Evolutionary conservation across 2,113 vertebrate species (phyloP), one percentile per base, ranked within the genome.

Genomic region (Chascanopsetta lugubris): DNA sequence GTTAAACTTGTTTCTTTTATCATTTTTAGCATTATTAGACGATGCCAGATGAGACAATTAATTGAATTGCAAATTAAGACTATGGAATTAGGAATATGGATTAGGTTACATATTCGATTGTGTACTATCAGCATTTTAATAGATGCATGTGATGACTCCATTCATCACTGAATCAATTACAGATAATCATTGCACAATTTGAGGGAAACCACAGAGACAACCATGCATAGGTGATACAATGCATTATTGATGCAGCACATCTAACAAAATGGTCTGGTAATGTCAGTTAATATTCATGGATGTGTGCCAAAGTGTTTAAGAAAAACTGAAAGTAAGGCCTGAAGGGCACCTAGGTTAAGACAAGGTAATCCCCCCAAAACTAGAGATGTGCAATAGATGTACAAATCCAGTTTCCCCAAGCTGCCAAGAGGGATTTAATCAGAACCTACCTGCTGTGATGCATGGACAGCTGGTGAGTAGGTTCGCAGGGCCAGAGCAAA

Each of bases 371-470:
- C 1, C 13, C n/a, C 24, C 24, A 6, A 1, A 26, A 43, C 9
- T 65, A 18, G 6, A 50, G 17, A 20, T 5, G 1, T 11, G 55
- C 3, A 8, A 45, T 11, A 18, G 17, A 15, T 30, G 12, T 15
- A 13, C 42, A n/a, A n/a, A n/a, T 29, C 22, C 20, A 30, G 13
- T 8, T 27, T 34, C n/a, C 3, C 15, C 12, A 50, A 2, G 25
- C 21, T 53, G 32, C 10, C 18, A 7, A 18, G 38, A 42, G n/a
- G 38, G n/a, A 48, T 65, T 43, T 43, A 2, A 59, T 40, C 18
- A 50, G 6, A 63, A 75, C 86, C 66, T 69, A 99, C 97, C 95
- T 98, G 96, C 62, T 98, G 97, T 85, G 93, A 97, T 82, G 95
- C 95, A 79, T 95, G 92, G 69, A 98, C 83, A 53, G 94, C 85